Evolutionary conservation across 2,888 invertebrate genomes (phyloP).

Genomic region (Leucophenga montana): DNA sequence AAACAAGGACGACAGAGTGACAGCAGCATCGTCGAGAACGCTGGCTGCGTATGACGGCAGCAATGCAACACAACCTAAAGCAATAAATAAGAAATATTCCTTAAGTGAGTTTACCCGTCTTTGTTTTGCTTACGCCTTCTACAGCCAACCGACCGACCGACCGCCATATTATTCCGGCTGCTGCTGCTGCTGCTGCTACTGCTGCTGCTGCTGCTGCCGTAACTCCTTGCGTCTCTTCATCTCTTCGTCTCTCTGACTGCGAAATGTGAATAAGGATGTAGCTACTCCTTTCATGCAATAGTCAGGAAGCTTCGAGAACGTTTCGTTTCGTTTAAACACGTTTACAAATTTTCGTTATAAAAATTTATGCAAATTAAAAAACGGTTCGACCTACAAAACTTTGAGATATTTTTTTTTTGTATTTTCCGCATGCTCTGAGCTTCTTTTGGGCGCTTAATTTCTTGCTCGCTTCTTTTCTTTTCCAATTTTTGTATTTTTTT

Average conservation of each 20-base stretch:
- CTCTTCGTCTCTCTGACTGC: no score
- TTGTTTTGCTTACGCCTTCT: no score
- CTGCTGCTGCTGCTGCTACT: no score
- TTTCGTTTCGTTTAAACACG: constrained; percentile 33
- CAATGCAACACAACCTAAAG: constrained; percentile 24
- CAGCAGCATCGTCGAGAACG: no score
- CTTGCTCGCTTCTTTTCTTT: neutral
- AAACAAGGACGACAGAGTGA: neutral
- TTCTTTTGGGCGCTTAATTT: constrained; percentile 28
- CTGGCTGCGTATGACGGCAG: no score
- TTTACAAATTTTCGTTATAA: constrained; percentile 51
- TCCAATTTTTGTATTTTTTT: neutral
- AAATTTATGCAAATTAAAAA: constrained; percentile 61
- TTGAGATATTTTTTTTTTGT: constrained; percentile 25
- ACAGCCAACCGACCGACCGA: neutral
- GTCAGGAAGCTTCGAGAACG: constrained; percentile 28
- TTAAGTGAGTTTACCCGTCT: constrained; percentile 36
- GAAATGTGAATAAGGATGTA: constrained; percentile 29
- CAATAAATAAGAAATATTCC: constrained; percentile 53
- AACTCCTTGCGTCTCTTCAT: no score
- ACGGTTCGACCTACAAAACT: constrained; percentile 39
- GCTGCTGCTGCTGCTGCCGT: no score
- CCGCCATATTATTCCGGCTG: constrained; percentile 26
- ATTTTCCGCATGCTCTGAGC: neutral
- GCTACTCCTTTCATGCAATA: constrained; percentile 27